phyloP scores from a whole-genome alignment of 2,113 vertebrate genomes.

The Dunckerocampus dactyliophorus region DNA sequence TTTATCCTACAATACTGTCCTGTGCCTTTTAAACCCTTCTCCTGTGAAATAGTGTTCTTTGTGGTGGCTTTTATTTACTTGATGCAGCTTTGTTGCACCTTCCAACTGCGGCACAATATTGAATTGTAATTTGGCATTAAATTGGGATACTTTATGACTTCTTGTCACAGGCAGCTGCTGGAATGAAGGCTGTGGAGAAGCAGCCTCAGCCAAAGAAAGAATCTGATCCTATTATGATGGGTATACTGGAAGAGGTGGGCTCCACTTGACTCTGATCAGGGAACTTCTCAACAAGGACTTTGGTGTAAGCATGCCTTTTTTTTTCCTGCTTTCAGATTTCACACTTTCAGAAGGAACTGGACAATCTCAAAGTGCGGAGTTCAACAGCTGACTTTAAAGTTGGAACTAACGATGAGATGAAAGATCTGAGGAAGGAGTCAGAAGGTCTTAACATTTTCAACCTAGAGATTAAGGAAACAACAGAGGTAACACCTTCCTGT shows the following conservation, averaged over 20 bases:
- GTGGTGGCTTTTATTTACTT: no score
- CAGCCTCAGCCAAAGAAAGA: constrained; percentile 82
- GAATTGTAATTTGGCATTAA: no score
- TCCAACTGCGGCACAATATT: no score
- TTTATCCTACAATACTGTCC: no score
- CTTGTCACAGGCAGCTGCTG: constrained; percentile 41
- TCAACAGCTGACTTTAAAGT: constrained; percentile 81
- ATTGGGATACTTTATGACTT: constrained; percentile 3
- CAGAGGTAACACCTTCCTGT: constrained; percentile 75
- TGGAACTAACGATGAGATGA: constrained; percentile 84
- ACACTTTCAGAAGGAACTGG: constrained; percentile 93
- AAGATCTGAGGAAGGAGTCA: constrained; percentile 77
- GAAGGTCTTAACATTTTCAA: constrained; percentile 84
- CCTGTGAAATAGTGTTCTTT: no score
- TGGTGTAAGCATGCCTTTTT: neutral
- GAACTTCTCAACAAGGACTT: neutral
- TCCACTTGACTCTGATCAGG: neutral
- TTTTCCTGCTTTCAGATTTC: constrained; percentile 74
- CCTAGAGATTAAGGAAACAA: constrained; percentile 90
- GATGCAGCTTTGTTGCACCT: neutral
- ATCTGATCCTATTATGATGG: constrained; percentile 84
- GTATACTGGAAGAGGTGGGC: constrained; percentile 90
- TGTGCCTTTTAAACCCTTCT: no score
- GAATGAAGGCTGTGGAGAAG: constrained; percentile 74
- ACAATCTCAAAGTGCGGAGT: constrained; percentile 83